A percentile compares a stretch with the other conserved stretches of the same genome.
phyloP scores from a whole-genome alignment of 2,797 vertebrate genomes.

The Vultur gryphus region DNA sequence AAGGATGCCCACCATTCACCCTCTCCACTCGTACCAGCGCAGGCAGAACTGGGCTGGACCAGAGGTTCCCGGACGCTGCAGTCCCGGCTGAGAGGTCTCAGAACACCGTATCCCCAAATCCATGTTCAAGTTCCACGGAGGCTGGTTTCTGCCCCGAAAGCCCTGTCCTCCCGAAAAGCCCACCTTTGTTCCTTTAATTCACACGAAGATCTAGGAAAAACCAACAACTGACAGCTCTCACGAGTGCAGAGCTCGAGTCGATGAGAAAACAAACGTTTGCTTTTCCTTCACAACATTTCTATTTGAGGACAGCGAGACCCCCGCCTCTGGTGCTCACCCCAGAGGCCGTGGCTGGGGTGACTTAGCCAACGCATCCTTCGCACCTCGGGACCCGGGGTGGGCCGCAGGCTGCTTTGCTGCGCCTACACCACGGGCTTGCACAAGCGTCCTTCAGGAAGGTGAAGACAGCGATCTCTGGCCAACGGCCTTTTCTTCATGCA shows the following conservation, averaged over 20 bases:
- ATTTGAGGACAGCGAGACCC: not conserved
- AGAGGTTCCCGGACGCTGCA: accelerated
- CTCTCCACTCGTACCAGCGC: accelerated
- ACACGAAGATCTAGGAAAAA: not conserved
- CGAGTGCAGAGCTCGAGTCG: accelerated
- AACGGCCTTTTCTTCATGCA: accelerated
- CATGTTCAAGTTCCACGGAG: accelerated
- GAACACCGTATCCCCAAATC: not conserved
- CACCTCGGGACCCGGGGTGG: accelerated
- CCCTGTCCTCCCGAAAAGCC: not conserved
- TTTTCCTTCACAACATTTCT: not conserved
- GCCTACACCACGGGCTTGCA: accelerated
- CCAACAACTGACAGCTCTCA: accelerated
- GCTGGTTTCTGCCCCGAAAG: not conserved
- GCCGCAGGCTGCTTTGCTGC: not conserved
- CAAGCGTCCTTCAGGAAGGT: not conserved
- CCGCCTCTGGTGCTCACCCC: not conserved
- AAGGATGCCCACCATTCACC: accelerated
- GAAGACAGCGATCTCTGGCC: not conserved
- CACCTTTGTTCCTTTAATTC: not conserved
- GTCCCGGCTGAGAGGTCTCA: not conserved
- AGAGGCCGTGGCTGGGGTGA: accelerated
- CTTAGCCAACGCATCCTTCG: accelerated
- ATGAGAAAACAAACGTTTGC: not conserved
- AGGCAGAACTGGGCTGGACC: not conserved